Evolutionary conservation across 2,113 vertebrate species (phyloP).

Genomic region (Beaufortia kweichowensis): DNA sequence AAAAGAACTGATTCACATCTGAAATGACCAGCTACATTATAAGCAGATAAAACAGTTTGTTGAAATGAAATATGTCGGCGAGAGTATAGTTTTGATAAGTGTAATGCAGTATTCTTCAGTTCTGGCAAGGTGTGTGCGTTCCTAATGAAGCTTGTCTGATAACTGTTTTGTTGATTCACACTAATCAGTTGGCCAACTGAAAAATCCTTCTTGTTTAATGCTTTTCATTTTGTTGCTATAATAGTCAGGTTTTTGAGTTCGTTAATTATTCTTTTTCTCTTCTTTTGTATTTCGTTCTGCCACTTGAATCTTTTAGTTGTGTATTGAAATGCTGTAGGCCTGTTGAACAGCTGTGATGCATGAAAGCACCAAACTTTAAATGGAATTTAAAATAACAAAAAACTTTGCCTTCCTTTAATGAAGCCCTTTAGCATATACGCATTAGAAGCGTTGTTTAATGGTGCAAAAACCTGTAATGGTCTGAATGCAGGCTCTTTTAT

Average conservation of each 20-base stretch:
- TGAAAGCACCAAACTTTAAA: slow-evolving; percentile 35
- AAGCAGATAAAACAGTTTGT: too few species aligned
- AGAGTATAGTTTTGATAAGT: too few species aligned
- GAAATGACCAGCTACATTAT: too few species aligned
- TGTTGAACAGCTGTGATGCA: slow-evolving; percentile 18
- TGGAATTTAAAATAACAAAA: slow-evolving; percentile 15
- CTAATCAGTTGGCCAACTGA: not conserved
- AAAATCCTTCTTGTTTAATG: not conserved
- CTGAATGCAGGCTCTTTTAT: slow-evolving; percentile 22
- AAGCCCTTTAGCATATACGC: not conserved
- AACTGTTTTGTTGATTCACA: not conserved
- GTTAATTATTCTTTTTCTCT: slow-evolving; percentile 12
- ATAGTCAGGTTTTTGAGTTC: slow-evolving; percentile 8
- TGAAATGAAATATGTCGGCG: too few species aligned
- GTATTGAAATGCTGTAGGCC: not conserved
- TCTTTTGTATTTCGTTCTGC: not conserved
- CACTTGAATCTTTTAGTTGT: not conserved
- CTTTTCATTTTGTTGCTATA: slow-evolving; percentile 14
- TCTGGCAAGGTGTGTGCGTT: not conserved
- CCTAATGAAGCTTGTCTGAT: slow-evolving; percentile 7
- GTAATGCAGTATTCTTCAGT: not conserved
- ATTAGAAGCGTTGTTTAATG: slow-evolving; percentile 13
- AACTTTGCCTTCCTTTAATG: slow-evolving; percentile 16
- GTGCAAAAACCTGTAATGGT: slow-evolving; percentile 17
- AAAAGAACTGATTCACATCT: too few species aligned